A percentile compares a stretch with the other conserved stretches of the same genome.
phyloP scores from a whole-genome alignment of 2,797 vertebrate genomes.

The Echiichthys vipera region DNA sequence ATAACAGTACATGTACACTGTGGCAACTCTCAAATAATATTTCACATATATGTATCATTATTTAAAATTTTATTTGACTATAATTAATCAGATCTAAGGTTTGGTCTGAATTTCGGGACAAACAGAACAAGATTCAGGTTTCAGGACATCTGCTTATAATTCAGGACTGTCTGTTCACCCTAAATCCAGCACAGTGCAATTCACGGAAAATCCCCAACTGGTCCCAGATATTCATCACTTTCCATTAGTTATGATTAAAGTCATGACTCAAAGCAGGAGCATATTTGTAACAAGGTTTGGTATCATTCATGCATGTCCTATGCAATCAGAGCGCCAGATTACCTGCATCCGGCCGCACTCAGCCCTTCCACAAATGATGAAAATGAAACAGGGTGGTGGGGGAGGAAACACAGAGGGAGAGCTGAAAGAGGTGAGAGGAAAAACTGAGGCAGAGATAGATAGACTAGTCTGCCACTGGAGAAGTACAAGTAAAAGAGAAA shows the following conservation, averaged over 20 bases:
- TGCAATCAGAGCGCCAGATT: conserved; percentile 73
- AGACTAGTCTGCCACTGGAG: conserved; percentile 37
- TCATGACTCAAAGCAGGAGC: conserved; percentile 58
- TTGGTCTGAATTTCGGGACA: too few relatives aligned
- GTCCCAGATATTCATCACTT: conserved; percentile 71
- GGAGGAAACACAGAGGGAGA: not conserved
- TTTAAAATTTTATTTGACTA: too few relatives aligned
- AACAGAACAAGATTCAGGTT: too few relatives aligned
- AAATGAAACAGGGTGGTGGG: conserved; percentile 18
- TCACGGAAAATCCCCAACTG: conserved; percentile 55
- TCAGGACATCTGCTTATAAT: too few relatives aligned
- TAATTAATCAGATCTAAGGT: too few relatives aligned
- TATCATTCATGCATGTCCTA: conserved; percentile 67
- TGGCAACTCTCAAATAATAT: too few relatives aligned
- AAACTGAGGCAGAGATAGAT: conserved; percentile 40
- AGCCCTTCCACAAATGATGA: conserved; percentile 60
- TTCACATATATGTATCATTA: too few relatives aligned
- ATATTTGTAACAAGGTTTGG: conserved; percentile 68
- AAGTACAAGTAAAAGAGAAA: conserved; percentile 45
- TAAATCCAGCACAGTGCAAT: conserved; percentile 36
- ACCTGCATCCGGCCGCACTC: conserved; percentile 67
- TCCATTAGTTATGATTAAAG: conserved; percentile 77
- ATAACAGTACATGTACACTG: too few relatives aligned
- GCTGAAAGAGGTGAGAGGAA: conserved; percentile 21
- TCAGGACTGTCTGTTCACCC: too few relatives aligned